Evolutionary conservation across 1,140 invertebrate genomes (phyloP).

Genomic region (Luehdorfia chinensis): DNA sequence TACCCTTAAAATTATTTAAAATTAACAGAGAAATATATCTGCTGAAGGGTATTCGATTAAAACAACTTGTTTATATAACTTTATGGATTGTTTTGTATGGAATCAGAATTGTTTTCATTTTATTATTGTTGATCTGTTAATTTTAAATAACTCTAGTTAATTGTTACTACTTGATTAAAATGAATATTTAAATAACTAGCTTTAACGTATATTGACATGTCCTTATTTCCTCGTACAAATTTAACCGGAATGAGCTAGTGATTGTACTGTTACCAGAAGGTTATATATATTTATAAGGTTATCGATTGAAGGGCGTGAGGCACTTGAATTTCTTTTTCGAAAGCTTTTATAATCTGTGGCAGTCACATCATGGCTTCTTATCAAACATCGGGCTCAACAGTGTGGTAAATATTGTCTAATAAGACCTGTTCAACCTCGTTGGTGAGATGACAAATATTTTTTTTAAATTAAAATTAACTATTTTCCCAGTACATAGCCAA

Average conservation of each 20-base stretch:
- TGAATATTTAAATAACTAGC: slow-evolving; percentile 6
- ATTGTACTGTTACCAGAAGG: slow-evolving; percentile 5
- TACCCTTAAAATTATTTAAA: slow-evolving; percentile 9
- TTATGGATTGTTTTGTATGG: too few species aligned
- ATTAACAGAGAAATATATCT: background rate
- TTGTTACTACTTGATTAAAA: slow-evolving; percentile 12
- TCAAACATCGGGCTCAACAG: too few species aligned
- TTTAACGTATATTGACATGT: background rate
- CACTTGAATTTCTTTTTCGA: slow-evolving; percentile 1
- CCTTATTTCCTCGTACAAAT: background rate
- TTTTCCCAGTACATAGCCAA: too few species aligned
- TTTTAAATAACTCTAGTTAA: slow-evolving; percentile 9
- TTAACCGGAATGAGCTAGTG: background rate
- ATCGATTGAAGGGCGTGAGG: slow-evolving; percentile 2
- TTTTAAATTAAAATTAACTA: too few species aligned
- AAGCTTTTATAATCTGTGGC: too few species aligned
- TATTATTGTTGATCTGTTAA: background rate
- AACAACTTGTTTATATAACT: background rate
- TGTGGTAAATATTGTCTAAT: too few species aligned
- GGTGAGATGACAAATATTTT: too few species aligned
- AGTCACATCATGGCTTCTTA: too few species aligned
- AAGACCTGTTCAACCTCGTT: too few species aligned
- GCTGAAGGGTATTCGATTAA: background rate
- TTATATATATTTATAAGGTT: background rate
- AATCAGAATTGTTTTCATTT: too few species aligned